Percentiles rank a stretch among this genome's conserved stretches.
These are phyloP conservation scores for Uria lomvia DNA, from an alignment of 2,113 vertebrate genomes.

Conservation along the genomic window DNA sequence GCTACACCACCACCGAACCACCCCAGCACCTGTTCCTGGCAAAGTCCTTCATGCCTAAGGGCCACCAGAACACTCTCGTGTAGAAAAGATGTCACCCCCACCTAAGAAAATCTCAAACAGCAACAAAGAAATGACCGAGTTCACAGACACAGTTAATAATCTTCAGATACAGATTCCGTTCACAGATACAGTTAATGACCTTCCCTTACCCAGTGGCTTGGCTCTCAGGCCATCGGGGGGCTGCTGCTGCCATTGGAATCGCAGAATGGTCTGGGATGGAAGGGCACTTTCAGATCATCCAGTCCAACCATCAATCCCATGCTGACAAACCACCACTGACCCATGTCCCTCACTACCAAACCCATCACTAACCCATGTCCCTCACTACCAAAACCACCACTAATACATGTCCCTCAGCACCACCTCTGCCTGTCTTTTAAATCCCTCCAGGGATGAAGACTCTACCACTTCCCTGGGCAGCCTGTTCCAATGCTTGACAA, in stretches of 20 bases:
- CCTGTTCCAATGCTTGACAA: not conserved
- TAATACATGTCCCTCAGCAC: not conserved
- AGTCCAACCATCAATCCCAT: not conserved
- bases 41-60: not conserved
- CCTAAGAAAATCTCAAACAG: not conserved
- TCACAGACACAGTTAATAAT: not conserved
- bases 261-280: not conserved
- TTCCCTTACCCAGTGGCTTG: accelerated
- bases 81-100: too few relatives aligned
- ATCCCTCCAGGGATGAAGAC: not conserved
- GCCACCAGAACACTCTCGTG: not conserved
- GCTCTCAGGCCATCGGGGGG: not conserved
- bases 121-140: not conserved
- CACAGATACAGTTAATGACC: accelerated
- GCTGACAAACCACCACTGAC: not conserved
- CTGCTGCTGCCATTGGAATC: not conserved
- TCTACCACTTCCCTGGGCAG: not conserved
- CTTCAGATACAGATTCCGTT: too few relatives aligned
- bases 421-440: not conserved
- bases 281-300: not conserved
- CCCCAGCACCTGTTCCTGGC: not conserved
- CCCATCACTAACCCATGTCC: too few relatives aligned
- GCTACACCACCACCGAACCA: not conserved
- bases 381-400: too few relatives aligned
- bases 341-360: too few relatives aligned